phyloP scores from a whole-genome alignment of 2,113 vertebrate species.

The Colossoma macropomum region DNA sequence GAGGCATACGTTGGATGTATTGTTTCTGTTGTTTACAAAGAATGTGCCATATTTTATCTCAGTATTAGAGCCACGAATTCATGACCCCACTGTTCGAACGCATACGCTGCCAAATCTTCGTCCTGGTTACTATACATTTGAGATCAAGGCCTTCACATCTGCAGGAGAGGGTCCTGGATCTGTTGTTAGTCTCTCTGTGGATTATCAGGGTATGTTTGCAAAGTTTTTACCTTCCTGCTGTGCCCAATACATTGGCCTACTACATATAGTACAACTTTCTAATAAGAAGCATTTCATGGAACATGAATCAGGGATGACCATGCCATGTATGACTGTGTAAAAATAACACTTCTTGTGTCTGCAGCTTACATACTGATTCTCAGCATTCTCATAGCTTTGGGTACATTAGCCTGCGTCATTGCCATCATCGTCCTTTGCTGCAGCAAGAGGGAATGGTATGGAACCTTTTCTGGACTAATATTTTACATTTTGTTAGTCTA shows the following conservation, averaged over 20 bases:
- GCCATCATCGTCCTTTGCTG: conserved; percentile 19
- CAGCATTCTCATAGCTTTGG: not conserved
- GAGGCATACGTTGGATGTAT: not conserved
- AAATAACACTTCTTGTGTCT: conserved; percentile 12
- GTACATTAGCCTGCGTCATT: not conserved
- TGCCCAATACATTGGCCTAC: not conserved
- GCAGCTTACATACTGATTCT: conserved; percentile 30
- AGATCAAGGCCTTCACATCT: conserved; percentile 60
- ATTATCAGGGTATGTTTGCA: conserved; percentile 40
- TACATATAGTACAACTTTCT: not conserved
- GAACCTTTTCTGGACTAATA: not conserved
- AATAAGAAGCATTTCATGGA: not conserved
- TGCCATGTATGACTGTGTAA: not conserved
- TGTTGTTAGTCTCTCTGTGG: not conserved
- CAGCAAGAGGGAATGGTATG: conserved; percentile 42
- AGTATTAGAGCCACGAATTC: conserved; percentile 3
- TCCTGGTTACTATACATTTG: conserved; percentile 53
- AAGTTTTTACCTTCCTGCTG: not conserved
- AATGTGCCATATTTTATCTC: not conserved
- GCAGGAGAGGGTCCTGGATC: conserved; percentile 52
- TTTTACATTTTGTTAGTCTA: not conserved
- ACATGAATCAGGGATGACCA: not conserved
- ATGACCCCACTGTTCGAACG: conserved; percentile 32
- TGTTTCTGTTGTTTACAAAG: not conserved
- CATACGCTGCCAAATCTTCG: conserved; percentile 55